These are phyloP conservation scores for Rhodeus uyekii DNA, from an alignment of 2,797 vertebrate species.

Conservation along the genomic window DNA sequence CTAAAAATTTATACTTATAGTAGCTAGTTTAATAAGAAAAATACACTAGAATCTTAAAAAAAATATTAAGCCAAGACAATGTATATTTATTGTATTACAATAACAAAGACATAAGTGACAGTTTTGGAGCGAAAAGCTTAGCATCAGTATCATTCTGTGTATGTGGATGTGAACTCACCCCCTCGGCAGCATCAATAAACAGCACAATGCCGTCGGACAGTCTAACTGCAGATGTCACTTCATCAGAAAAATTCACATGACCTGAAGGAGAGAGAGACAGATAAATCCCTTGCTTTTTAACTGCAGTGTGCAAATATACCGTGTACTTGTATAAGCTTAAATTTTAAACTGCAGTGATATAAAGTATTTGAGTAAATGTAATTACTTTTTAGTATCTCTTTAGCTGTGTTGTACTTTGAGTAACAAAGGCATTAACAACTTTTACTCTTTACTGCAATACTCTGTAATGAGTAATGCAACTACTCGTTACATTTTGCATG, in stretches of 20 bases:
- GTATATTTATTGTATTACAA: background rate
- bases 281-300: background rate
- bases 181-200: constrained; percentile 97
- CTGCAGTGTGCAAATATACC: background rate
- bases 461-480: too few species aligned
- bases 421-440: too few species aligned
- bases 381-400: too few species aligned
- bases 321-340: background rate
- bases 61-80: background rate
- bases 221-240: constrained; percentile 93
- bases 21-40: background rate
- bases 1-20: background rate
- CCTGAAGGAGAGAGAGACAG: constrained; percentile 70
- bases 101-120: background rate
- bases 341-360: background rate
- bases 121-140: background rate
- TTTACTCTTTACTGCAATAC: too few species aligned
- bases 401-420: too few species aligned
- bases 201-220: constrained; percentile 95
- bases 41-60: background rate
- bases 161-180: constrained; percentile 77
- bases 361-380: too few species aligned
- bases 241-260: constrained; percentile 97
- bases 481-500: too few species aligned
- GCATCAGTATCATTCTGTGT: background rate